A percentile compares a stretch with the other conserved stretches of the same genome.
Conservation (phyloP, 2,888 invertebrate genomes). For the Anarsia innoxiella region DNA sequence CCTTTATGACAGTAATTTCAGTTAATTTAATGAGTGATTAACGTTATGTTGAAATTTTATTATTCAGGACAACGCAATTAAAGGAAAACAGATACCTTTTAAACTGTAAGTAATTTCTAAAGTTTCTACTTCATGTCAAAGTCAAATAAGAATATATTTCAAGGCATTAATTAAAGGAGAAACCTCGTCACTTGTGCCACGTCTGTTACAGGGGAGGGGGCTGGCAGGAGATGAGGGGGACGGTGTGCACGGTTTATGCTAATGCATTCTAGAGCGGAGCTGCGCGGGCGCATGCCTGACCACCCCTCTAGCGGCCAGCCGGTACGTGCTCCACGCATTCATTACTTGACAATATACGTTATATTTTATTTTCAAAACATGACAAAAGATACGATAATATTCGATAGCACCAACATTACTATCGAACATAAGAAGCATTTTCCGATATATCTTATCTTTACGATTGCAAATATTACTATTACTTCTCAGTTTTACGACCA, state of each 20-base stretch:
- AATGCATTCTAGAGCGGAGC: constrained; percentile 41
- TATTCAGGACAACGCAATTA: too few species aligned
- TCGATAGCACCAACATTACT: too few species aligned
- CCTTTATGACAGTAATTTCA: too few species aligned
- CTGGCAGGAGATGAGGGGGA: constrained; percentile 39
- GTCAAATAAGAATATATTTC: not conserved
- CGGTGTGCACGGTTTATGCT: constrained; percentile 56
- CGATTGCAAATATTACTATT: too few species aligned
- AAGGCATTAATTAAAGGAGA: constrained; percentile 2
- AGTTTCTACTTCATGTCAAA: too few species aligned
- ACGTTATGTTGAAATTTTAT: too few species aligned
- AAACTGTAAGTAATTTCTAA: too few species aligned
- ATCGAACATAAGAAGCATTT: too few species aligned
- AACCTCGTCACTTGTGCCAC: constrained; percentile 6
- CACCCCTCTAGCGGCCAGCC: constrained; percentile 36
- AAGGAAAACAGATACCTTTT: too few species aligned
- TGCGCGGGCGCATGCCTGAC: constrained; percentile 35
- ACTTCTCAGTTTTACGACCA: too few species aligned
- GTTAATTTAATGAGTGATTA: too few species aligned
- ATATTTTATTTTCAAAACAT: constrained; percentile 4
- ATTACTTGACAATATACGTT: constrained; percentile 23
- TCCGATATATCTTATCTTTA: too few species aligned
- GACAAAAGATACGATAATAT: constrained; percentile 3
- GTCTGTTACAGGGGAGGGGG: constrained; percentile 20
- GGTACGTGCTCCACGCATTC: constrained; percentile 26